Percentiles rank a stretch among this genome's conserved stretches.
These are phyloP conservation scores for Cancer borealis DNA, from an alignment of 2,888 invertebrate species.

Conservation along the genomic window DNA sequence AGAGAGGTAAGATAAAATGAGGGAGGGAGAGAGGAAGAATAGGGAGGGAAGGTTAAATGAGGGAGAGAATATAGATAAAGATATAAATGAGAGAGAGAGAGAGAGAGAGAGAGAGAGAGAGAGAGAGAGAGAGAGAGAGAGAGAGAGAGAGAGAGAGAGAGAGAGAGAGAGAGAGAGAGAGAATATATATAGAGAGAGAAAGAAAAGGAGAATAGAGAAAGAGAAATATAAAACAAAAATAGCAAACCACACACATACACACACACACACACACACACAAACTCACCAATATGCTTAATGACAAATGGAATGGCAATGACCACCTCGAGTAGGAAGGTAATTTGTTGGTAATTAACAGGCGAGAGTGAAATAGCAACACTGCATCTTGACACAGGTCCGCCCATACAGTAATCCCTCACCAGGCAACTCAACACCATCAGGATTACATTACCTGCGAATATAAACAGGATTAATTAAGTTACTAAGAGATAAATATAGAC, in stretches of 20 bases:
- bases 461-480: neutral
- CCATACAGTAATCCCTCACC: conserved; percentile 69
- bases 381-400: conserved; percentile 53
- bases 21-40: neutral
- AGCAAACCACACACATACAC: neutral
- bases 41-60: neutral
- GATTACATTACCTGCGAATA: conserved; percentile 68
- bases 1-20: neutral
- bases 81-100: too few relatives aligned
- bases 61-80: too few relatives aligned
- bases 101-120: neutral
- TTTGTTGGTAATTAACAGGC: conserved; percentile 71
- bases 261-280: neutral
- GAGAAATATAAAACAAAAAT: too few relatives aligned
- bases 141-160: neutral
- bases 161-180: neutral
- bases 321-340: conserved; percentile 66
- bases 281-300: conserved; percentile 74
- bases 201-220: neutral
- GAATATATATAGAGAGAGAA: neutral
- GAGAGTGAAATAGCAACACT: conserved; percentile 59
- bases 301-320: conserved; percentile 66
- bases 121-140: neutral
- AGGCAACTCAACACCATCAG: conserved; percentile 65
- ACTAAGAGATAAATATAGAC: too few relatives aligned